A percentile compares a stretch with the other conserved stretches of the same genome.
phyloP scores from a whole-genome alignment of 2,113 vertebrate genomes.

The Mastomys natalensis region DNA sequence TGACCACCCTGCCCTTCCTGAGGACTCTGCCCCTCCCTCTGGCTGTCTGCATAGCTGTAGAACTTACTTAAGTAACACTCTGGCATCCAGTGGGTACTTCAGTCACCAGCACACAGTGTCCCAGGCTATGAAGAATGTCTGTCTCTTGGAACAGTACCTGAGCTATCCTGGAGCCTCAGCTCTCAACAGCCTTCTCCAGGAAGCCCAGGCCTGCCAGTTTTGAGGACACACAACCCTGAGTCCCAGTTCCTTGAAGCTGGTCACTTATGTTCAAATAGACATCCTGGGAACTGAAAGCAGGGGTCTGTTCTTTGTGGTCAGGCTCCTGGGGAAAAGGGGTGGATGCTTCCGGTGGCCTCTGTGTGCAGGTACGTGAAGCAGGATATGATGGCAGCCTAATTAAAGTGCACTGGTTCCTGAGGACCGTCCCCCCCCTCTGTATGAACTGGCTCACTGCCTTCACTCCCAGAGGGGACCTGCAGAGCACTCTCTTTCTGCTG shows the following conservation, averaged over 20 bases:
- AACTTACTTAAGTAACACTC: too few species aligned
- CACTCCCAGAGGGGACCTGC: not conserved
- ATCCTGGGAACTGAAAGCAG: not conserved
- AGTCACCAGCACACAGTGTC: not conserved
- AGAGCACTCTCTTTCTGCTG: not conserved
- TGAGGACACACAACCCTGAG: not conserved
- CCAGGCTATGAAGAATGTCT: not conserved
- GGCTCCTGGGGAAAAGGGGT: not conserved
- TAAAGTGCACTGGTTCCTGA: not conserved
- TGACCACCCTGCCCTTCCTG: not conserved
- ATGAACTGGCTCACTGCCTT: too few species aligned
- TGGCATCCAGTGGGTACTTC: rapidly evolving
- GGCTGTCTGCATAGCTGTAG: not conserved
- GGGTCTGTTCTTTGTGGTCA: not conserved
- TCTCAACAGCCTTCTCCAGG: not conserved
- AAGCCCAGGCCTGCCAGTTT: not conserved
- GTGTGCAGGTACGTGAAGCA: not conserved
- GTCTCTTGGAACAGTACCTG: too few species aligned
- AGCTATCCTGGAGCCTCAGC: not conserved
- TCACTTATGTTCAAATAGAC: not conserved
- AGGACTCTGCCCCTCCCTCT: not conserved
- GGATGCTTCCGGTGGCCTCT: not conserved
- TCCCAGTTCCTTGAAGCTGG: not conserved
- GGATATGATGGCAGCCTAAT: too few species aligned
- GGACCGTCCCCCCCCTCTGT: rapidly evolving